Conservation (phyloP, 53 echinoderm and acorn worm genomes). For the Crossaster papposus region DNA sequence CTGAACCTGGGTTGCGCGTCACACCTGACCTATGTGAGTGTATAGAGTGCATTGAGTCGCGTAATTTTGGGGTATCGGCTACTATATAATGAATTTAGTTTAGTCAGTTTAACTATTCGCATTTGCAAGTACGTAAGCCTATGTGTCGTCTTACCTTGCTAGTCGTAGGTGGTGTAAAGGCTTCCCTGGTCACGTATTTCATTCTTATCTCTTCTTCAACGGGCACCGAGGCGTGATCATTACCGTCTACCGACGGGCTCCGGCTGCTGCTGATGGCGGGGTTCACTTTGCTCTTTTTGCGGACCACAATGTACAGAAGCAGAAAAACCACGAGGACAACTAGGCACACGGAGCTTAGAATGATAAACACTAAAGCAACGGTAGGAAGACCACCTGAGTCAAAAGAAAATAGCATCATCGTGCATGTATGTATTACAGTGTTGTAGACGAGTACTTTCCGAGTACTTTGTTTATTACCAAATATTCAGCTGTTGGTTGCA, state of each 20-base stretch:
- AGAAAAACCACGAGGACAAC: not conserved
- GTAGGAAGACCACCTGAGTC: not conserved
- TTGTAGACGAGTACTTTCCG: too few species aligned
- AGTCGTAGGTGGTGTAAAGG: not conserved
- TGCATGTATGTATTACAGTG: too few species aligned
- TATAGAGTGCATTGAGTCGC: too few species aligned
- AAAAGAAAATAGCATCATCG: not conserved
- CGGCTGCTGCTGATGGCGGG: not conserved
- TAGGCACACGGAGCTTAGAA: not conserved
- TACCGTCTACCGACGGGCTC: not conserved
- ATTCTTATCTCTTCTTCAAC: not conserved
- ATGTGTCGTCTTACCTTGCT: not conserved
- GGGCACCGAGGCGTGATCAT: not conserved
- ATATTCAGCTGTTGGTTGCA: too few species aligned
- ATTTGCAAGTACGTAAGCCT: too few species aligned
- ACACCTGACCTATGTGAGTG: too few species aligned
- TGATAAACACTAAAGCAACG: not conserved
- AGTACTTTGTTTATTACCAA: too few species aligned
- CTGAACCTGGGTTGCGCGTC: too few species aligned
- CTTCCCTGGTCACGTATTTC: not conserved
- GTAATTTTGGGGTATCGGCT: too few species aligned
- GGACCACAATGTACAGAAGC: not conserved
- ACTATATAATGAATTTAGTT: too few species aligned
- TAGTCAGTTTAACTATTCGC: too few species aligned
- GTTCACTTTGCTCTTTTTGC: not conserved